Percentiles rank a stretch among this genome's conserved stretches.
These are phyloP conservation scores for Agriopis marginaria DNA, from an alignment of 2,888 invertebrate genomes.

Conservation along the genomic window DNA sequence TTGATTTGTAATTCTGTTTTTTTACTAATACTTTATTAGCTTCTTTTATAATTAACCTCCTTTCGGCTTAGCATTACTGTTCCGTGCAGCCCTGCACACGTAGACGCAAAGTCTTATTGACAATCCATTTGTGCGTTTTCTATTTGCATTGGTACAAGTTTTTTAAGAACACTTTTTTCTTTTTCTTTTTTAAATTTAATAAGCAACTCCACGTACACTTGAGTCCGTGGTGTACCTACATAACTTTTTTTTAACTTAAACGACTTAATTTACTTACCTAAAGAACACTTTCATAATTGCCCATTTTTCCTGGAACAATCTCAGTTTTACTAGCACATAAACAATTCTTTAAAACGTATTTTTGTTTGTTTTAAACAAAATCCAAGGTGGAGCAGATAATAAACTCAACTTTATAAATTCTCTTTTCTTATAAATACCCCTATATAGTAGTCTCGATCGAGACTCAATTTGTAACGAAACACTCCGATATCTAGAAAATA, in stretches of 20 bases:
- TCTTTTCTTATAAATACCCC: slow-evolving; percentile 8
- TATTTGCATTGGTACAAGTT: no score
- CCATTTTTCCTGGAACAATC: slow-evolving; percentile 30
- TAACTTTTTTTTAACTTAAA: neutral
- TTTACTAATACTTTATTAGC: no score
- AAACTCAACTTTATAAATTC: slow-evolving; percentile 49
- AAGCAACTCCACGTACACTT: no score
- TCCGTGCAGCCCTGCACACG: no score
- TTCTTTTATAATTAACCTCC: no score
- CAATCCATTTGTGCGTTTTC: no score
- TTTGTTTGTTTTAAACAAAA: slow-evolving; percentile 50
- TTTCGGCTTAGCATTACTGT: no score
- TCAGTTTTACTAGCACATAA: slow-evolving; percentile 52
- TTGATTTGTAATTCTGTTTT: neutral
- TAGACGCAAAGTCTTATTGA: no score
- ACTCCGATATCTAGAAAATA: neutral
- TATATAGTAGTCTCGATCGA: slow-evolving; percentile 7
- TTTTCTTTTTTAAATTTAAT: no score
- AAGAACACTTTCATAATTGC: neutral
- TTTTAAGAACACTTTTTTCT: no score
- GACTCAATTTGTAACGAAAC: neutral
- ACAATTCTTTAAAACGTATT: slow-evolving; percentile 36
- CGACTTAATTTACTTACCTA: neutral
- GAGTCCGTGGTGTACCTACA: no score
- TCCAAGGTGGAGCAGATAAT: slow-evolving; percentile 51